A percentile compares a stretch with the other conserved stretches of the same genome.
Conservation (phyloP, 37 sponge, comb jelly and placozoan species). For the Theonella swinhoei region DNA sequence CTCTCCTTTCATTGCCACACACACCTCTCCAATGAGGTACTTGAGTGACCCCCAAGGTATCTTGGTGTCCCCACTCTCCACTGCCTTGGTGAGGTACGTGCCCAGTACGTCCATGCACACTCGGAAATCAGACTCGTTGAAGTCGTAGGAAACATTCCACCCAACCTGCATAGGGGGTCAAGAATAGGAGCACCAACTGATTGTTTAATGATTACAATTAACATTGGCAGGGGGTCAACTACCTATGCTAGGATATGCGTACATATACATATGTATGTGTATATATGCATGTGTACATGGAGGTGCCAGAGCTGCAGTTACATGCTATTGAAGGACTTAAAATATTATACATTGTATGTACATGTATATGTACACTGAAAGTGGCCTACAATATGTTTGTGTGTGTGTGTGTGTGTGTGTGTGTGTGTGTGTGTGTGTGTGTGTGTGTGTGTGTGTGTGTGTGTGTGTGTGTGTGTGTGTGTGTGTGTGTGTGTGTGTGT, state of each 20-base stretch:
- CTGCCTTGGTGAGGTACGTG: slow-evolving; percentile 93
- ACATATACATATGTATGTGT: not conserved
- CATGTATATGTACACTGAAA: not conserved
- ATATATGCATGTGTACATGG: not conserved
- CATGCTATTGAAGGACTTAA: too few relatives aligned
- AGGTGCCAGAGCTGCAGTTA: too few relatives aligned
- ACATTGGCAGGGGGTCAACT: not conserved
- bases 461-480: not conserved
- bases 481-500: not conserved
- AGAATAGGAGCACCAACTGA: too few relatives aligned
- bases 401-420: too few relatives aligned
- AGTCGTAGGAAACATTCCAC: slow-evolving; percentile 99
- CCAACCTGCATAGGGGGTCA: slow-evolving; percentile 81
- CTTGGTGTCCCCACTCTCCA: slow-evolving; percentile 84
- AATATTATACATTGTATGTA: too few relatives aligned
- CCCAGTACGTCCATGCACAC: slow-evolving; percentile 96
- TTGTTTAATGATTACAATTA: not conserved
- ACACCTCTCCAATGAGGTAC: slow-evolving; percentile 98
- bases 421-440: too few relatives aligned
- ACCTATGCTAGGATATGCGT: not conserved
- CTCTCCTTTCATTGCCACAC: too few relatives aligned
- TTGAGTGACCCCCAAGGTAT: slow-evolving; percentile 99
- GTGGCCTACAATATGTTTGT: too few relatives aligned
- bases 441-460: not conserved
- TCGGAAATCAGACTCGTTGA: slow-evolving; percentile 98